phyloP scores from a whole-genome alignment of 2,113 vertebrate species.

The Chunga burmeisteri region DNA sequence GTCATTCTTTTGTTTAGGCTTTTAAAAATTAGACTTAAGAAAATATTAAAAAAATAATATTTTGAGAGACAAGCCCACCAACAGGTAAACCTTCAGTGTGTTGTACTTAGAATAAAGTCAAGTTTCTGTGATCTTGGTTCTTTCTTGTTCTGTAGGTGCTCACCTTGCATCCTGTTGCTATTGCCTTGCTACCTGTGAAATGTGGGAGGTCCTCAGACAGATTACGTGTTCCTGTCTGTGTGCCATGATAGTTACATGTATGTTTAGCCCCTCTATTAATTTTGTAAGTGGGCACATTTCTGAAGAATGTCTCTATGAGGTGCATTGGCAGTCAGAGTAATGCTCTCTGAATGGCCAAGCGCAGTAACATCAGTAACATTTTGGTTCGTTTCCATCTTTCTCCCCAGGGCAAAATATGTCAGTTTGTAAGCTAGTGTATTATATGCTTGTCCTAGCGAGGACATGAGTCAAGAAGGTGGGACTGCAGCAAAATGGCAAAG shows the following conservation, averaged over 20 bases:
- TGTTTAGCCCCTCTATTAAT: neutral
- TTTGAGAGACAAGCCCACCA: neutral
- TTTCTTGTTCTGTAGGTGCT: neutral
- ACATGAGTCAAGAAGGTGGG: neutral
- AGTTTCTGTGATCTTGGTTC: neutral
- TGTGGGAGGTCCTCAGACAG: neutral
- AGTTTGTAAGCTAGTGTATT: neutral
- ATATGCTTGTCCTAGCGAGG: neutral
- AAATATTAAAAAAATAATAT: neutral
- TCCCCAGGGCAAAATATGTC: neutral
- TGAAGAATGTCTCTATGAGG: neutral
- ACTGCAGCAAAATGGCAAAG: neutral
- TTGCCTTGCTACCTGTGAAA: neutral
- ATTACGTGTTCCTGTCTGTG: neutral
- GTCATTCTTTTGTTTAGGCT: neutral
- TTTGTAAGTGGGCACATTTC: neutral
- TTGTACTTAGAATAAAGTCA: neutral
- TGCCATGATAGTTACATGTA: neutral
- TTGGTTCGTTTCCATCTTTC: neutral
- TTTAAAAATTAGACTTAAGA: neutral
- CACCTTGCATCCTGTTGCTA: rapidly evolving
- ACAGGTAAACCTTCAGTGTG: neutral
- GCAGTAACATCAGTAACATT: neutral
- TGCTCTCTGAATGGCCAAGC: neutral
- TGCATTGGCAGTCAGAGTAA: neutral